These are phyloP conservation scores for Heterodera carotae DNA, from an alignment of 1,140 invertebrate species.

Conservation along the genomic window DNA sequence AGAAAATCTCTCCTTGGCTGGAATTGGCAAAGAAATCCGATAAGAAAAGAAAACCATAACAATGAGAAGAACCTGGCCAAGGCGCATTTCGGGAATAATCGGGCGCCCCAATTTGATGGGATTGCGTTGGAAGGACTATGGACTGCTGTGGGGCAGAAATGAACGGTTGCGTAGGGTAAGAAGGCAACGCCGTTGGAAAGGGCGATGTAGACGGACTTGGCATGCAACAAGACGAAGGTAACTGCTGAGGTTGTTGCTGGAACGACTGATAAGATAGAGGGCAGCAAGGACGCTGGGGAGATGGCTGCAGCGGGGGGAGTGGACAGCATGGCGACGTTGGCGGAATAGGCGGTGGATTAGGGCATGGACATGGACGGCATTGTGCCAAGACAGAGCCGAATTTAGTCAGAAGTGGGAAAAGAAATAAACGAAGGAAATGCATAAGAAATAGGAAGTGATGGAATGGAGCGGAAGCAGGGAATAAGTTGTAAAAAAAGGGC, in stretches of 20 bases:
- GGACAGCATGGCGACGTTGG: not conserved
- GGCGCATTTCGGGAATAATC: conserved; percentile 1
- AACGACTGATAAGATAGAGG: not conserved
- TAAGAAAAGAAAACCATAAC: not conserved
- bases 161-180: not conserved
- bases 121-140: not conserved
- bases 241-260: conserved; percentile 8
- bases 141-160: too few species aligned
- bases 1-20: conserved; percentile 16
- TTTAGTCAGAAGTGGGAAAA: not conserved
- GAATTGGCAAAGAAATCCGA: not conserved
- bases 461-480: not conserved
- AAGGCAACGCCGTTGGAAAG: not conserved
- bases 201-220: not conserved
- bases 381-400: not conserved
- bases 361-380: not conserved
- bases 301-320: not conserved
- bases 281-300: not conserved
- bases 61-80: conserved; percentile 9
- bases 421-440: not conserved
- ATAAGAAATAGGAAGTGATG: not conserved
- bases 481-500: not conserved
- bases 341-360: not conserved
- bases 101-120: not conserved
- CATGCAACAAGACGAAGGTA: not conserved